Base-by-base conservation (phyloP, 1,140 invertebrate genomes). In the Acromyrmex charruanus region DNA sequence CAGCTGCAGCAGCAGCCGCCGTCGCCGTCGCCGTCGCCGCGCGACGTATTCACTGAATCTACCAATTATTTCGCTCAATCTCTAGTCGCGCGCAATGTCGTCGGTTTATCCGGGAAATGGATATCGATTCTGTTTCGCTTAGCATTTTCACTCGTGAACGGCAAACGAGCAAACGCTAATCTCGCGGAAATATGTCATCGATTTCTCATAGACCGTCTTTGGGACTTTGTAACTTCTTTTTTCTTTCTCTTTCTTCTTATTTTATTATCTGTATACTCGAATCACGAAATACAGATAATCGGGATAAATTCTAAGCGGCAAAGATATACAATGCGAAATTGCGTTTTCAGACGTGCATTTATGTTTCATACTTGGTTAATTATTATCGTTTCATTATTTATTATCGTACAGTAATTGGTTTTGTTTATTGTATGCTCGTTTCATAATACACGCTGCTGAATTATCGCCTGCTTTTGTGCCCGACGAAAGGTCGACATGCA, bases 31-130 rank as follows among this genome's bases (percentile, higher is more conserved):
- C 69, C 12, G 28, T 44, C 69, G 86, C 66, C 88, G 88, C 88
- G 87, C 84, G 69, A 69, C 80, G 89, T 85, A 89, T 88, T 87
- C 72, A 28, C 65, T 88, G 82, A 88, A 88, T 88, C 85, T 86
- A 89, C 81, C 88, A 90, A 90, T 90, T 91, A 89, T 89, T 88
- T 90, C 69, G 85, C 69, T 77, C 77, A 53, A 89, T 82, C 87
- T 86, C 82, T 72, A 86, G 55, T 55, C 65, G 44, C 80, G 68
- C 53, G 79, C 80, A 39, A 75, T 74, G 69, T 84, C 69, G 55
- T 61, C 53, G 55, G 55, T 28, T 84, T 63, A 75, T 74, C 39
- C 53, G 31, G 65, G 10, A 51, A 51, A 74, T 59, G 25, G 66
- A n/a, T 14, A 3, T 84, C 72, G 80, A 51, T 61, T 69, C 16